A percentile compares a stretch with the other conserved stretches of the same genome.
Evolutionary conservation across 2,113 vertebrate genomes (phyloP).

Genomic region (Nestor notabilis): DNA sequence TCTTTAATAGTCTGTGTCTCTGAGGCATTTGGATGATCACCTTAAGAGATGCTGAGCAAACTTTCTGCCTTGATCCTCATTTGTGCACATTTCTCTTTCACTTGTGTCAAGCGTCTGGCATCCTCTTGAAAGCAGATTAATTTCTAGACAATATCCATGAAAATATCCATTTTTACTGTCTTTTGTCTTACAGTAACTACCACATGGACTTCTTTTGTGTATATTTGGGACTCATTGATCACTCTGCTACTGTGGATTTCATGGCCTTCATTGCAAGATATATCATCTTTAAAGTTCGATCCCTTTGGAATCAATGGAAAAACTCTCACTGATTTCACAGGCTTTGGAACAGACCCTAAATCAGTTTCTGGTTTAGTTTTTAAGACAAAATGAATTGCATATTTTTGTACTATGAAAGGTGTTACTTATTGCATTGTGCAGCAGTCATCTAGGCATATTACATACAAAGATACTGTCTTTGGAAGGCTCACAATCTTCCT

Average conservation of each 20-base stretch:
- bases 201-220: not conserved
- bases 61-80: not conserved
- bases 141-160: conserved; percentile 8
- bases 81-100: not conserved
- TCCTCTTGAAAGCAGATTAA: not conserved
- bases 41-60: not conserved
- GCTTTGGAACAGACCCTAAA: not conserved
- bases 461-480: not conserved
- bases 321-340: not conserved
- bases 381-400: not conserved
- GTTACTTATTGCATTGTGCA: not conserved
- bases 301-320: not conserved
- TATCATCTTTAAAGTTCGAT: not conserved
- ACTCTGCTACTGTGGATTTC: not conserved
- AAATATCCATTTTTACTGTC: not conserved
- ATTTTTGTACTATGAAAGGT: not conserved
- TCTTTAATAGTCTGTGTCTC: not conserved
- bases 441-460: not conserved
- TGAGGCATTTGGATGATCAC: not conserved
- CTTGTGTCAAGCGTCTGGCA: not conserved
- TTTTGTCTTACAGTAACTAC: conserved; percentile 4
- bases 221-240: not conserved
- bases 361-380: not conserved
- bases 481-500: not conserved
- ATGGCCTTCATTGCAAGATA: not conserved